Evolutionary conservation across 92 coral and sea anemone genomes (phyloP).

Genomic region (Paramuricea clavata): DNA sequence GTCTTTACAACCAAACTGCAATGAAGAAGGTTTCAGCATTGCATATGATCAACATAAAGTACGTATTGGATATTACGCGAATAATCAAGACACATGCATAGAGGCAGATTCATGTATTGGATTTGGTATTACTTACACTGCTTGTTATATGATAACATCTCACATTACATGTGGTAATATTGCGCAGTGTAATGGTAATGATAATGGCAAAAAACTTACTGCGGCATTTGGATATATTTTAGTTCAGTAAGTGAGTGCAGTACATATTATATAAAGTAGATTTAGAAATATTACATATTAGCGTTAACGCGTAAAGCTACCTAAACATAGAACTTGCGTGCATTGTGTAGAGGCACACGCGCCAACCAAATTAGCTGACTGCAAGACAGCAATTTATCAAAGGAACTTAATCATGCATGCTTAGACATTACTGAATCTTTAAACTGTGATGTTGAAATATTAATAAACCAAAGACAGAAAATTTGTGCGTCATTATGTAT

Average conservation of each 20-base stretch:
- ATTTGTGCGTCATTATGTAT: too few species aligned
- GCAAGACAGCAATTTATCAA: too few species aligned
- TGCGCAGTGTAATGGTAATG: not conserved
- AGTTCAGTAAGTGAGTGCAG: not conserved
- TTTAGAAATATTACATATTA: not conserved
- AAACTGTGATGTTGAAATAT: too few species aligned
- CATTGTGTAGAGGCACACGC: too few species aligned
- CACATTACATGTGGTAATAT: not conserved
- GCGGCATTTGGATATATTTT: conserved; percentile 32
- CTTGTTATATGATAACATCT: not conserved
- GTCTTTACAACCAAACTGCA: conserved; percentile 15
- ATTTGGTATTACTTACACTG: not conserved
- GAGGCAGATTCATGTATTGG: conserved; percentile 5
- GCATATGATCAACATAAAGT: not conserved
- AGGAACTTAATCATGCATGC: too few species aligned
- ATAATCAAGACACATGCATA: not conserved
- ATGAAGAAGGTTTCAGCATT: not conserved
- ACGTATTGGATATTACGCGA: not conserved
- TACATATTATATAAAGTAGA: not conserved
- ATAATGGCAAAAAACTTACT: not conserved
- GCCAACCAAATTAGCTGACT: too few species aligned
- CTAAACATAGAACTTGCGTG: too few species aligned
- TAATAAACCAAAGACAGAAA: too few species aligned
- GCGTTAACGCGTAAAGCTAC: not conserved
- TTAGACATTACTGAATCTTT: too few species aligned